Conservation (phyloP, 2,113 vertebrate genomes). For the Parus major region DNA sequence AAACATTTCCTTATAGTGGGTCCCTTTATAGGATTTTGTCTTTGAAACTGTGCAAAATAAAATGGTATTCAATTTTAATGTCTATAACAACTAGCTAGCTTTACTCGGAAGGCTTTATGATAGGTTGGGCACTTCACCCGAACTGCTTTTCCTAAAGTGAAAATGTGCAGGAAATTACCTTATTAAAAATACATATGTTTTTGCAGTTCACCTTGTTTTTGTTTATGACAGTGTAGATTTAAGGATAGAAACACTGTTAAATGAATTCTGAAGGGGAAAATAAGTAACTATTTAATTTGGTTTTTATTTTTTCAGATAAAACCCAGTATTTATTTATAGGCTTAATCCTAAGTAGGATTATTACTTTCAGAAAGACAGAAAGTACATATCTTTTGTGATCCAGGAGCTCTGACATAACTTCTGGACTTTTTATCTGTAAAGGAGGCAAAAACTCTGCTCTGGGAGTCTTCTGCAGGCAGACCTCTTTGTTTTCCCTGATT, state of each 20-base stretch:
- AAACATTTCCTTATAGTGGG: not conserved
- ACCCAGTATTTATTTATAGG: not conserved
- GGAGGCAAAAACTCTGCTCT: not conserved
- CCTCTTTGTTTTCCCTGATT: constrained; percentile 21
- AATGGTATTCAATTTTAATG: not conserved
- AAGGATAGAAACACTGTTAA: not conserved
- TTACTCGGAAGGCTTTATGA: not conserved
- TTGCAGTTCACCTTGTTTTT: not conserved
- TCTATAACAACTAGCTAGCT: not conserved
- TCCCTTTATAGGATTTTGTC: not conserved
- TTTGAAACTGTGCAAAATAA: not conserved
- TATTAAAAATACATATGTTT: not conserved
- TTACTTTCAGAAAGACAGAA: not conserved
- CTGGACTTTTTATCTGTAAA: not conserved
- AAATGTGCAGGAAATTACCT: not conserved
- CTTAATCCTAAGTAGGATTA: not conserved
- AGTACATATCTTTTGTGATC: not conserved
- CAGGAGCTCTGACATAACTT: not conserved
- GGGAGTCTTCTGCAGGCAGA: constrained; percentile 6
- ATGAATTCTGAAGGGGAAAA: not conserved
- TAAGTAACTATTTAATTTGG: not conserved
- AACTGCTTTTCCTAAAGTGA: not conserved
- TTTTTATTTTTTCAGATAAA: not conserved
- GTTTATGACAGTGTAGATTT: not conserved
- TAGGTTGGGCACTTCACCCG: not conserved